Percentiles rank a stretch among this genome's conserved stretches.
phyloP scores from a whole-genome alignment of 2,888 invertebrate species.

The Clepsis dumicolana region DNA sequence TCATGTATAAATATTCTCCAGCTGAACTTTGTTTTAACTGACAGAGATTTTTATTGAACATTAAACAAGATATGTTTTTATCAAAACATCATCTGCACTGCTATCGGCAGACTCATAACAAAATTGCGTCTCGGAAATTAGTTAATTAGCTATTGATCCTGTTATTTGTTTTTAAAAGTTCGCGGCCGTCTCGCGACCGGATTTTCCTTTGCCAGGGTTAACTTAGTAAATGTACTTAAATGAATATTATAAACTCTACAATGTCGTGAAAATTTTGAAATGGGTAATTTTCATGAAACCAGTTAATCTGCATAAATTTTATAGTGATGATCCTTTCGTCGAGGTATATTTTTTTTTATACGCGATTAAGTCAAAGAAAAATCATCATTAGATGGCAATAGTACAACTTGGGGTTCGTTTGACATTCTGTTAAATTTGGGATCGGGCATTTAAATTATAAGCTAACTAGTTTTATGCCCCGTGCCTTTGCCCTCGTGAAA shows the following conservation, averaged over 20 bases:
- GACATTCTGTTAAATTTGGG: too few species aligned
- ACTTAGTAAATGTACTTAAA: neutral
- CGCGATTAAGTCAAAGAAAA: too few species aligned
- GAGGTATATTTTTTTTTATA: too few species aligned
- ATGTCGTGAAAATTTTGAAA: neutral
- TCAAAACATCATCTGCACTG: conserved; percentile 10
- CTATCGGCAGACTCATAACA: conserved; percentile 15
- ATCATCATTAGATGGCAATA: too few species aligned
- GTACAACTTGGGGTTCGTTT: too few species aligned
- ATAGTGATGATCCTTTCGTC: too few species aligned
- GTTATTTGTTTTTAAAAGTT: conserved; percentile 37
- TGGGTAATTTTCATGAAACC: neutral
- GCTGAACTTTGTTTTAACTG: neutral
- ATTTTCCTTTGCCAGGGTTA: conserved; percentile 22
- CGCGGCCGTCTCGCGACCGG: neutral
- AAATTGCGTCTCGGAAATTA: conserved; percentile 30
- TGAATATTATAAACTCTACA: neutral
- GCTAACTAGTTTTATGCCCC: too few species aligned
- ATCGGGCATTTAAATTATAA: too few species aligned
- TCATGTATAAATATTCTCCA: neutral
- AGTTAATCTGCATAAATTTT: neutral
- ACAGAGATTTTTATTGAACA: neutral
- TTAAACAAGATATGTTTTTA: neutral
- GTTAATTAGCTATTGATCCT: conserved; percentile 34
- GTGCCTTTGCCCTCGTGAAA: too few species aligned